Conservation (phyloP, 2,888 invertebrate species). For the Gymnoscelis rufifasciata region DNA sequence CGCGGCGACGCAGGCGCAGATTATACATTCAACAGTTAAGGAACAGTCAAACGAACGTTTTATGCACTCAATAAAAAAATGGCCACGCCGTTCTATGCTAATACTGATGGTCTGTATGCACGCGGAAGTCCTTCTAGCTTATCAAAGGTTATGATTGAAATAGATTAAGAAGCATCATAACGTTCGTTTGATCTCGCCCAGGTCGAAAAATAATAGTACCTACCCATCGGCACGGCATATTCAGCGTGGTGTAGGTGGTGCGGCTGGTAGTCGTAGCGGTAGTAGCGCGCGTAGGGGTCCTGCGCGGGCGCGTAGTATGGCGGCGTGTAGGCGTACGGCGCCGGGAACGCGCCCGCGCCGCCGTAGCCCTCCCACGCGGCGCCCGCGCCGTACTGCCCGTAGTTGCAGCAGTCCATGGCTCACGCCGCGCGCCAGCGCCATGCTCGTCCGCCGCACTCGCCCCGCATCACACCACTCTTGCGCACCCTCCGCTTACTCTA, state of each 20-base stretch:
- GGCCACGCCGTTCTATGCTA: too few relatives aligned
- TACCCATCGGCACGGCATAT: constrained; percentile 69
- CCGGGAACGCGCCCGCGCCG: constrained; percentile 47
- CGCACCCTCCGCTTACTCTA: constrained; percentile 32
- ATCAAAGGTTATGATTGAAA: too few relatives aligned
- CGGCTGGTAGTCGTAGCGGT: constrained; percentile 67
- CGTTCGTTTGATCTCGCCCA: too few relatives aligned
- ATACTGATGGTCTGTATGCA: too few relatives aligned
- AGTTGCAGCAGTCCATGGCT: constrained; percentile 76
- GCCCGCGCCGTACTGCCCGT: constrained; percentile 70
- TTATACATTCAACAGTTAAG: too few relatives aligned
- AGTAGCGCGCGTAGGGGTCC: constrained; percentile 69
- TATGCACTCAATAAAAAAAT: too few relatives aligned
- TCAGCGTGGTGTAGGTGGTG: constrained; percentile 66
- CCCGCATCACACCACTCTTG: constrained; percentile 40
- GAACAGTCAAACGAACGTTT: too few relatives aligned
- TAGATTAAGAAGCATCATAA: too few relatives aligned
- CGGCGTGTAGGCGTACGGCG: constrained; percentile 50
- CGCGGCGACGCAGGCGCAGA: too few relatives aligned
- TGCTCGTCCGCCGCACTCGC: constrained; percentile 48
- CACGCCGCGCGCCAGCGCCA: constrained; percentile 57
- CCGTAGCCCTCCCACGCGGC: constrained; percentile 49
- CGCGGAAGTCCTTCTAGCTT: too few relatives aligned
- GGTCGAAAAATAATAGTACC: constrained; percentile 32
- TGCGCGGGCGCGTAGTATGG: constrained; percentile 61